These are phyloP conservation scores for Neogobius melanostomus DNA, from an alignment of 2,113 vertebrate genomes.

Conservation along the genomic window DNA sequence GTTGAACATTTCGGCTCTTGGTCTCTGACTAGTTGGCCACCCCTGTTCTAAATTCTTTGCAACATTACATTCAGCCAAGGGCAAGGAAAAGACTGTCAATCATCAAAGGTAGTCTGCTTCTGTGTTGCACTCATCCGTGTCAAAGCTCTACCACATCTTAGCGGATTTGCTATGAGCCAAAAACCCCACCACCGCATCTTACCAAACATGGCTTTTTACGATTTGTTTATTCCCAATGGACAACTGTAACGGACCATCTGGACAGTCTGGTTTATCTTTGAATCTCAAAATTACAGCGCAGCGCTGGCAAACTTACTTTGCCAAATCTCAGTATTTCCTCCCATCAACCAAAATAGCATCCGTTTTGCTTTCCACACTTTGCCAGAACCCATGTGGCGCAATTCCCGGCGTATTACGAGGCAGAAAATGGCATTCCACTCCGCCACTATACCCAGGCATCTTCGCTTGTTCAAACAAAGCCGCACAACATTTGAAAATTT, in stretches of 20 bases:
- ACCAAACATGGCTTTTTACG: not conserved
- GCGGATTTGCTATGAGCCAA: no score
- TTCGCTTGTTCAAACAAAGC: slow-evolving; percentile 11
- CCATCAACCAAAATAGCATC: slow-evolving; percentile 2
- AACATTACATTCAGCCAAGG: no score
- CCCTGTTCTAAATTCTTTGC: no score
- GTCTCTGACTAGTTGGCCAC: no score
- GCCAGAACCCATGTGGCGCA: not conserved
- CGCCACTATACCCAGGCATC: not conserved
- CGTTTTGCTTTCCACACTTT: not conserved
- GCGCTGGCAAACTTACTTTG: not conserved
- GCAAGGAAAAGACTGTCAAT: no score
- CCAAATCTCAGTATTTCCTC: not conserved
- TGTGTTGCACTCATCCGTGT: no score
- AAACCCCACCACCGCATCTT: no score
- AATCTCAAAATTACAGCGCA: not conserved
- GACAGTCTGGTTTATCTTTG: not conserved
- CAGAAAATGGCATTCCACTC: not conserved
- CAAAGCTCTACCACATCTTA: no score
- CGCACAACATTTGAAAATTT: slow-evolving; percentile 39
- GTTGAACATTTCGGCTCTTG: no score
- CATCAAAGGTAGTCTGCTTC: no score
- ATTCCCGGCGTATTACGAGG: not conserved
- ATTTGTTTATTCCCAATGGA: not conserved
- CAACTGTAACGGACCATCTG: not conserved